Evolutionary conservation across 2,888 invertebrate species (phyloP).

Genomic region (Drosophila infuscata): DNA sequence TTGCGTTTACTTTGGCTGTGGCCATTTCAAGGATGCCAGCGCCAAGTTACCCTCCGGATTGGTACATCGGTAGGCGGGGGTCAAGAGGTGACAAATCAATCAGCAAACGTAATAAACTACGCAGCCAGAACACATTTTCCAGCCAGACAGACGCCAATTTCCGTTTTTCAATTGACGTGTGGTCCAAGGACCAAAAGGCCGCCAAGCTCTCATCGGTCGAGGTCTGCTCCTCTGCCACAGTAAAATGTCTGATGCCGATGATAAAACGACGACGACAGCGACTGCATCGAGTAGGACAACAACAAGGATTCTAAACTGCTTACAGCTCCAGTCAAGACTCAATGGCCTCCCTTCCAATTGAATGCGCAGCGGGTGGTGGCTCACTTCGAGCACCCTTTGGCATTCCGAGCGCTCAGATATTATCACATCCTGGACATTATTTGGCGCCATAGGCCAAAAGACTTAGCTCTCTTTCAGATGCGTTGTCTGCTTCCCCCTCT

Average conservation of each 20-base stretch:
- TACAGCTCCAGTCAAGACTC: constrained; percentile 31
- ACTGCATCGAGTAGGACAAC: constrained; percentile 34
- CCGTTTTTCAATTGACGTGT: constrained; percentile 66
- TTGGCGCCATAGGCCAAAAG: constrained; percentile 76
- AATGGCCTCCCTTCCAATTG: constrained; percentile 71
- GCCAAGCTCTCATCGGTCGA: constrained; percentile 16
- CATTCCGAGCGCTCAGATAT: constrained; percentile 60
- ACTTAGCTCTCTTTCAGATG: constrained; percentile 63
- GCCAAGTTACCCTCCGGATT: not conserved
- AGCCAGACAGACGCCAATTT: constrained; percentile 76
- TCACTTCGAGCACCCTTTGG: constrained; percentile 48
- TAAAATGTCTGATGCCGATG: constrained; percentile 71
- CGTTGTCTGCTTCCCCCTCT: constrained; percentile 19
- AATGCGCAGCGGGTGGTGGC: constrained; percentile 65
- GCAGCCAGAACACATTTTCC: constrained; percentile 42
- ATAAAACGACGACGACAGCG: constrained; percentile 56
- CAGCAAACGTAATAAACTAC: constrained; percentile 73
- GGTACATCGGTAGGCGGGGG: constrained; percentile 1
- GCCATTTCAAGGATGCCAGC: constrained; percentile 17
- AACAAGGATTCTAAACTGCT: constrained; percentile 54
- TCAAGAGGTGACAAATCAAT: constrained; percentile 70
- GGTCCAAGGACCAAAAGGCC: constrained; percentile 24
- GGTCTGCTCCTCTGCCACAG: constrained; percentile 47
- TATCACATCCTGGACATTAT: constrained; percentile 80
- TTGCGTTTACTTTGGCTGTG: constrained; percentile 65